A percentile compares a stretch with the other conserved stretches of the same genome.
phyloP scores from a whole-genome alignment of 2,797 vertebrate genomes.

The Cheirogaleus major region DNA sequence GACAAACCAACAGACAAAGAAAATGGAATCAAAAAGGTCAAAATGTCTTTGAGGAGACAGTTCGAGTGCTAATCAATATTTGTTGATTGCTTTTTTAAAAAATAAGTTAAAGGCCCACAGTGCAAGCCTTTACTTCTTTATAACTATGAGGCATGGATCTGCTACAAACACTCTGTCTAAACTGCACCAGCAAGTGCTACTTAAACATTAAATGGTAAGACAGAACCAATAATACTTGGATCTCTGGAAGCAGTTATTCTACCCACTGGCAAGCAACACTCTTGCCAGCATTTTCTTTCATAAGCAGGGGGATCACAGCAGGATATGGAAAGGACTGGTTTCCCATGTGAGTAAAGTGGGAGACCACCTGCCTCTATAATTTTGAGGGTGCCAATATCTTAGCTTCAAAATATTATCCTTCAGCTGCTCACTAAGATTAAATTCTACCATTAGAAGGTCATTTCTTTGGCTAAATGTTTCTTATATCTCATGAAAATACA shows the following conservation, averaged over 20 bases:
- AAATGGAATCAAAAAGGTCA: constrained; percentile 51
- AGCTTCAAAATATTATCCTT: constrained; percentile 18
- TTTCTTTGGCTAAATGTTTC: constrained; percentile 21
- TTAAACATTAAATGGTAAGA: neutral
- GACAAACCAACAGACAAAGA: constrained; percentile 12
- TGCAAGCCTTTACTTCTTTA: constrained; percentile 6
- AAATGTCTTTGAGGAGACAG: constrained; percentile 52
- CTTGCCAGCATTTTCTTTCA: neutral
- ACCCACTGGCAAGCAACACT: neutral
- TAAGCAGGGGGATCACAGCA: neutral
- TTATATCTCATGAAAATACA: constrained; percentile 14
- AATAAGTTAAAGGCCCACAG: neutral
- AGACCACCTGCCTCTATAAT: neutral
- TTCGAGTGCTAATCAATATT: constrained; percentile 55
- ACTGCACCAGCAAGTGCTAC: neutral
- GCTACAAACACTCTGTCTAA: neutral
- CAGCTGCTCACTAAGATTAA: constrained; percentile 36
- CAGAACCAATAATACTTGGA: neutral
- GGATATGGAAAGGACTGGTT: neutral
- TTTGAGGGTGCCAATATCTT: neutral
- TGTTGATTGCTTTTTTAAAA: constrained; percentile 17
- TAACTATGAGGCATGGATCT: neutral
- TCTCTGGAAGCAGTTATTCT: neutral
- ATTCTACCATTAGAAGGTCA: neutral
- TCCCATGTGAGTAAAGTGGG: neutral